These are phyloP conservation scores for Protosalanx chinensis DNA, from an alignment of 2,797 vertebrate species.

Conservation along the genomic window DNA sequence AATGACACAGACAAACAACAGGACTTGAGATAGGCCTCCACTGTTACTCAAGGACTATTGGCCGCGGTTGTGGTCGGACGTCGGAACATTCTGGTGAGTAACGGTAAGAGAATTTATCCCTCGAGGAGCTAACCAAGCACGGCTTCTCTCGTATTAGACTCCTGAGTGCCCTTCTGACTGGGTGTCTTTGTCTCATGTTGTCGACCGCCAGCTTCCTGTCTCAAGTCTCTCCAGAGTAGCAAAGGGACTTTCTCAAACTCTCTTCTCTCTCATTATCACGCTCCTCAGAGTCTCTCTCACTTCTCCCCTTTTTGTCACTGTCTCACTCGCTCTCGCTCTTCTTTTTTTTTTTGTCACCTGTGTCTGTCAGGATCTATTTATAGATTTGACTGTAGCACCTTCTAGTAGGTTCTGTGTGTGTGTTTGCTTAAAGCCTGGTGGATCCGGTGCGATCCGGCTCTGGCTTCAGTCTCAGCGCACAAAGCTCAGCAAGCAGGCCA, in stretches of 20 bases:
- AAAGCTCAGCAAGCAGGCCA: neutral
- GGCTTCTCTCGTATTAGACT: slow-evolving; percentile 35
- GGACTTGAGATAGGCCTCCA: neutral
- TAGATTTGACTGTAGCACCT: neutral
- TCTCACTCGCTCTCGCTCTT: neutral
- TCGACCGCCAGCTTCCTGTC: too few relatives aligned
- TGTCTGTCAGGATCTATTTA: neutral
- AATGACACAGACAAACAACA: neutral
- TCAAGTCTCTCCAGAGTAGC: too few relatives aligned
- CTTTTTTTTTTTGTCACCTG: neutral
- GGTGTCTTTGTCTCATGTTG: too few relatives aligned
- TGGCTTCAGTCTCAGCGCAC: neutral
- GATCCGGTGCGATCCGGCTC: neutral
- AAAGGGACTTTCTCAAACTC: neutral
- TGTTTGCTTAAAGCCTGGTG: neutral
- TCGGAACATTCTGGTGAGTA: neutral
- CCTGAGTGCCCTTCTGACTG: slow-evolving; percentile 49
- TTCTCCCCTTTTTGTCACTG: too few relatives aligned
- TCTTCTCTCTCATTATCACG: neutral
- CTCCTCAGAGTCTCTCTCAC: neutral
- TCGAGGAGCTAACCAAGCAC: slow-evolving; percentile 9
- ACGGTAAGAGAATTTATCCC: neutral
- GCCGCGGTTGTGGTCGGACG: neutral
- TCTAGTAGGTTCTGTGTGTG: neutral
- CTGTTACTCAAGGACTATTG: neutral